Evolutionary conservation across 2,797 vertebrate species (phyloP).

Genomic region (Syndactyla subalaris): DNA sequence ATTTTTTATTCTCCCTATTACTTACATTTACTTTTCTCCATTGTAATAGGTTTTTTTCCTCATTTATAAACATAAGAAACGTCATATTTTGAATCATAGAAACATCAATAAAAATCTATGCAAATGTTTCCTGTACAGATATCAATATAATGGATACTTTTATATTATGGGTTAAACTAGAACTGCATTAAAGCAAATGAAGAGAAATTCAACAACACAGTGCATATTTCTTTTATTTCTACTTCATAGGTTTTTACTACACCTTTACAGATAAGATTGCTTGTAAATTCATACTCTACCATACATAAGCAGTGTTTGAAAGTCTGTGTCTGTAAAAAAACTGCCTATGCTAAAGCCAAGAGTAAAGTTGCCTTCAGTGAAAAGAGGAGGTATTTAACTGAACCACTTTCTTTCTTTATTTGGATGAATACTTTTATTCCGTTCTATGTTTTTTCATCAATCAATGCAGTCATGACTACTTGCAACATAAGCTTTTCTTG

Average conservation of each 20-base stretch:
- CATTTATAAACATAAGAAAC: background rate
- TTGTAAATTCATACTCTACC: background rate
- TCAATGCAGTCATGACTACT: background rate
- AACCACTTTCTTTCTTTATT: background rate
- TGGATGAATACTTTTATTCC: background rate
- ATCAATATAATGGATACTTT: background rate
- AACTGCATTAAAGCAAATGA: background rate
- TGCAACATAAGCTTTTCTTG: background rate
- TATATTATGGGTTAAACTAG: background rate
- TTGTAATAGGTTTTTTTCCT: background rate
- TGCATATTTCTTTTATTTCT: background rate
- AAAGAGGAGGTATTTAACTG: background rate
- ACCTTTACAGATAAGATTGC: background rate
- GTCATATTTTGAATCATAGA: background rate
- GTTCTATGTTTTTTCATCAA: background rate
- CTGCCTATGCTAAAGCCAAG: background rate
- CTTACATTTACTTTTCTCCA: background rate
- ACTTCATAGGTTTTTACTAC: background rate
- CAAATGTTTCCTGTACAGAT: background rate
- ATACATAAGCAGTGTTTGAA: background rate
- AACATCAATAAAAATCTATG: background rate
- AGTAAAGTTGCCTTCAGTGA: background rate
- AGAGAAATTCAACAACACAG: background rate
- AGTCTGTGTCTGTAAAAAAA: background rate
- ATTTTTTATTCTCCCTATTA: background rate